phyloP scores from a whole-genome alignment of 1,140 invertebrate genomes.

The Drosophila pandora region DNA sequence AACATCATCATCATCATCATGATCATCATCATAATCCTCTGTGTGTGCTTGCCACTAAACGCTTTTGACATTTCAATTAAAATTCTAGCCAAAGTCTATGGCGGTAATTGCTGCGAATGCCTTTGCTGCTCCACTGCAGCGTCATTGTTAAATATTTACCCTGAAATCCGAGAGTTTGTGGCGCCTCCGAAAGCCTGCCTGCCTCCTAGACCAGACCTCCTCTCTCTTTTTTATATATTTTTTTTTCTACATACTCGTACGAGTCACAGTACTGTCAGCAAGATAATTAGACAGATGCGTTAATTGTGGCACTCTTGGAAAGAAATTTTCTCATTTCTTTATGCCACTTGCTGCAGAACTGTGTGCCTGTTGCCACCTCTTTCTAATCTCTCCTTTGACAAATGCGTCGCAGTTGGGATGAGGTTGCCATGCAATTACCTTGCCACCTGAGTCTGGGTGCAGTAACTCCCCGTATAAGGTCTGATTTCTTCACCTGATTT shows the following conservation, averaged over 20 bases:
- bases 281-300: slow-evolving; percentile 72
- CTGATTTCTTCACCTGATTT: slow-evolving; percentile 11
- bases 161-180: background rate
- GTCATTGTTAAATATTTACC: slow-evolving; percentile 69
- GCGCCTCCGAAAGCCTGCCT: slow-evolving; percentile 14
- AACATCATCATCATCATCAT: slow-evolving; percentile 34
- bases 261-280: slow-evolving; percentile 36
- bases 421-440: slow-evolving; percentile 35
- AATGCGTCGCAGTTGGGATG: slow-evolving; percentile 50
- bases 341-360: slow-evolving; percentile 28
- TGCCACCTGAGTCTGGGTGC: background rate
- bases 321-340: slow-evolving; percentile 31
- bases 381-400: slow-evolving; percentile 63
- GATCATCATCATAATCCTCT: slow-evolving; percentile 27
- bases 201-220: background rate
- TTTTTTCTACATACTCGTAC: background rate
- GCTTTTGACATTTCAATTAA: slow-evolving; percentile 82
- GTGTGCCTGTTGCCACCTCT: background rate
- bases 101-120: slow-evolving; percentile 63
- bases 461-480: slow-evolving; percentile 13
- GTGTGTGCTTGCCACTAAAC: slow-evolving; percentile 73
- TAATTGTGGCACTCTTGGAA: slow-evolving; percentile 63
- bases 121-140: slow-evolving; percentile 24
- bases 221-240: background rate
- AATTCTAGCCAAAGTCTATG: slow-evolving; percentile 73